These are phyloP conservation scores for Phataginus tricuspis DNA, from an alignment of 2,797 vertebrate species.

Conservation along the genomic window DNA sequence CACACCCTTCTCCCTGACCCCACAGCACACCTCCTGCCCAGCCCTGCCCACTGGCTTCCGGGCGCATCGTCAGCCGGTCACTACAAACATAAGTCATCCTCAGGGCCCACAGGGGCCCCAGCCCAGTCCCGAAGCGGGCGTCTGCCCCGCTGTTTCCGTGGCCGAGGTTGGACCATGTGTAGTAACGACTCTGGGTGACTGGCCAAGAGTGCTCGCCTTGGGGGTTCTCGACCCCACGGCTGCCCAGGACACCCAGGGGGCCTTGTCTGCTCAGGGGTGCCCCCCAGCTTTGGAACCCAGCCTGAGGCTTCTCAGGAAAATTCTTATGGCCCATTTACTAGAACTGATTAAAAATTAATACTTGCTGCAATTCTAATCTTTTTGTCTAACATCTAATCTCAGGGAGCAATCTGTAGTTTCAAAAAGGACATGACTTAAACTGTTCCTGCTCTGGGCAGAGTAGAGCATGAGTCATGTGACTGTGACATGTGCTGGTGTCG, in stretches of 20 bases:
- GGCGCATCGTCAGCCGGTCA: fast-evolving
- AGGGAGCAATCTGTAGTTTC: background rate
- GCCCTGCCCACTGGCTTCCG: fast-evolving
- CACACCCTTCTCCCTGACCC: fast-evolving
- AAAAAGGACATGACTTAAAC: background rate
- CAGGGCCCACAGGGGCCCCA: no score
- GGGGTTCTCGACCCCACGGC: background rate
- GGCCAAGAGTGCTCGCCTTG: fast-evolving
- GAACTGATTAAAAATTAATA: no score
- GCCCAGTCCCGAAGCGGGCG: background rate
- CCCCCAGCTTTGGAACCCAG: background rate
- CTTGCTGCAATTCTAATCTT: background rate
- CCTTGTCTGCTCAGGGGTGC: fast-evolving
- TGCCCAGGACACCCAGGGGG: fast-evolving
- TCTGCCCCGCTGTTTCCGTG: fast-evolving
- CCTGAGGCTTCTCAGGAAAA: no score
- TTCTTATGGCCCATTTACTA: background rate
- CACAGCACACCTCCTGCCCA: fast-evolving
- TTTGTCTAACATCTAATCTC: background rate
- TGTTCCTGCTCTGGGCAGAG: fast-evolving
- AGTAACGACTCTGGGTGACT: fast-evolving
- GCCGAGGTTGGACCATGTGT: fast-evolving
- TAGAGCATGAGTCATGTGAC: fast-evolving
- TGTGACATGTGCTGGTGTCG: fast-evolving
- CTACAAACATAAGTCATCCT: fast-evolving